Evolutionary conservation across 2,113 vertebrate species (phyloP).

Genomic region (Mystacornis crossleyi): DNA sequence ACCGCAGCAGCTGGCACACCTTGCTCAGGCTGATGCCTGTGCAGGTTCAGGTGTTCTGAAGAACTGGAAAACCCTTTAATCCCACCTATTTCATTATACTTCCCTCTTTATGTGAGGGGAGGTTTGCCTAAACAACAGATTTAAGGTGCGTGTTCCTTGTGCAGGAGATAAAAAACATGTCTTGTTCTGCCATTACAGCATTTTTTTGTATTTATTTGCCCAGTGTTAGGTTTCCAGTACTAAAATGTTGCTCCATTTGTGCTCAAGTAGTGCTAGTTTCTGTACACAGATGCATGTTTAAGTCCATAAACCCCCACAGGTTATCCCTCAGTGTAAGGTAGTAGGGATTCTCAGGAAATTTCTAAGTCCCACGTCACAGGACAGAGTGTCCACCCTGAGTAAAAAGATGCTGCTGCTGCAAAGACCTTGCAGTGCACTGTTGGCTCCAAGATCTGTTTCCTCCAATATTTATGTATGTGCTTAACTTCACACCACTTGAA

Average conservation of each 20-base stretch:
- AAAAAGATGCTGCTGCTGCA: not conserved
- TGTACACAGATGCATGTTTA: not conserved
- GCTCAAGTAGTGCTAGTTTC: not conserved
- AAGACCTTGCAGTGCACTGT: not conserved
- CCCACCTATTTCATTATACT: not conserved
- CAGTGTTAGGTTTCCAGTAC: not conserved
- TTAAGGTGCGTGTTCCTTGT: not conserved
- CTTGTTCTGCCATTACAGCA: not conserved
- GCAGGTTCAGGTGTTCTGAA: not conserved
- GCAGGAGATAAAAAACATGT: not conserved
- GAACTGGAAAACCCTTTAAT: not conserved
- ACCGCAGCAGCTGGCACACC: not conserved
- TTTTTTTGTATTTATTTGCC: not conserved
- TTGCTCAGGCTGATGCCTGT: not conserved
- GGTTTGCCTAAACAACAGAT: not conserved
- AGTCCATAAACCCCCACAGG: not conserved
- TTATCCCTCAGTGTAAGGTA: not conserved
- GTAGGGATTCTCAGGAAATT: not conserved
- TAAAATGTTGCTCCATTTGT: not conserved
- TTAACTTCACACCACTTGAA: not conserved
- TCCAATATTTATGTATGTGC: not conserved
- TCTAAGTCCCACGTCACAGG: not conserved
- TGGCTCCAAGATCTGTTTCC: not conserved
- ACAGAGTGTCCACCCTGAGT: accelerated
- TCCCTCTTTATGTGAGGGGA: not conserved